phyloP scores from a whole-genome alignment of 2,113 vertebrate species.

The Eudorcas thomsonii region DNA sequence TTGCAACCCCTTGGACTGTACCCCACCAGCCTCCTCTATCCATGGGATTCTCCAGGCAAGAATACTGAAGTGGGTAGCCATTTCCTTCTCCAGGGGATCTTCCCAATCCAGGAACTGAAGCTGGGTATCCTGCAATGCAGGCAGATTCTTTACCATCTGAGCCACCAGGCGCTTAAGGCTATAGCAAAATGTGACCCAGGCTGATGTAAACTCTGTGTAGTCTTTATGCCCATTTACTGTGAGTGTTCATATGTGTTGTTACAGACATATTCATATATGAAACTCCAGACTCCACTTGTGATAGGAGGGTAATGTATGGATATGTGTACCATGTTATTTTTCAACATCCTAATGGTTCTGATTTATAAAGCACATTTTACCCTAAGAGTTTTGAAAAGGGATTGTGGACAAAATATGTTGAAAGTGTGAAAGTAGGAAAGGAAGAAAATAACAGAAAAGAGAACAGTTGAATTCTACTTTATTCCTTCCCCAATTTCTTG shows the following conservation, averaged over 20 bases:
- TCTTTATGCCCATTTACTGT: not conserved
- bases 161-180: not conserved
- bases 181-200: not conserved
- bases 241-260: not conserved
- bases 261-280: too few relatives aligned
- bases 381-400: not conserved
- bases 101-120: not conserved
- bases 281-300: not conserved
- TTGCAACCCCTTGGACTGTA: not conserved
- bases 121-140: not conserved
- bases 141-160: not conserved
- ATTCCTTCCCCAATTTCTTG: not conserved
- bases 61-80: not conserved
- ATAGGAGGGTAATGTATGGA: not conserved
- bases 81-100: not conserved
- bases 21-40: not conserved
- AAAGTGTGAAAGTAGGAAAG: not conserved
- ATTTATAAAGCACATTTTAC: not conserved
- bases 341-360: not conserved
- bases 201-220: accelerated
- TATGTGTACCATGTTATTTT: not conserved
- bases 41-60: not conserved
- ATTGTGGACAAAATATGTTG: not conserved
- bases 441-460: not conserved
- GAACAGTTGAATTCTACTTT: not conserved